Conservation (phyloP, 2,888 invertebrate species). For the Drosophila mettleri region DNA sequence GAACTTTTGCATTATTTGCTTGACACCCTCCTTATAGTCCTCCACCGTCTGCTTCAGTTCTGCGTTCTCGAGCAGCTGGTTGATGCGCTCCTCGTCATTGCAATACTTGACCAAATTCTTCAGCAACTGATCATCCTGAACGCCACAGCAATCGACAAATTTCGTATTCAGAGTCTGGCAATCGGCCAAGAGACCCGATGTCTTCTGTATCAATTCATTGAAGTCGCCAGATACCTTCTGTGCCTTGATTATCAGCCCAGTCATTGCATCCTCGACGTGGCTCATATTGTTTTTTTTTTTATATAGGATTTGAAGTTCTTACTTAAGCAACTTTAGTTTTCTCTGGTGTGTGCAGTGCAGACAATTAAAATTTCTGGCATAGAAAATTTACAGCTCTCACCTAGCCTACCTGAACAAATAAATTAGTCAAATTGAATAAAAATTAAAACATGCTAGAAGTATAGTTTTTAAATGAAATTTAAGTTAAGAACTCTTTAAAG, state of each 20-base stretch:
- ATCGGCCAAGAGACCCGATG: slow-evolving; percentile 47
- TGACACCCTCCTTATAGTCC: slow-evolving; percentile 43
- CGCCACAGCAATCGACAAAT: slow-evolving; percentile 33
- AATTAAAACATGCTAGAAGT: too few relatives aligned
- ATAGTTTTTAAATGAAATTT: too few relatives aligned
- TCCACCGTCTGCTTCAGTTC: slow-evolving; percentile 54
- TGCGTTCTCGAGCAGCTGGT: slow-evolving; percentile 48
- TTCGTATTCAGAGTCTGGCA: slow-evolving; percentile 31
- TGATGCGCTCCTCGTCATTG: slow-evolving; percentile 33
- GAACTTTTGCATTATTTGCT: slow-evolving; percentile 50
- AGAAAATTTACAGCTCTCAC: neutral
- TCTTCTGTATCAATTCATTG: slow-evolving; percentile 29
- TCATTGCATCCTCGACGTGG: neutral
- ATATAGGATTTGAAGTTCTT: slow-evolving; percentile 31
- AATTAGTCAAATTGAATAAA: too few relatives aligned
- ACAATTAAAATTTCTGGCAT: neutral
- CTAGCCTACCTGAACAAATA: too few relatives aligned
- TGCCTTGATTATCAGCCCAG: slow-evolving; percentile 25
- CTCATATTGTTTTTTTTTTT: slow-evolving; percentile 34
- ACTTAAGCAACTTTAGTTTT: slow-evolving; percentile 2
- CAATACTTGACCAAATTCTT: slow-evolving; percentile 53
- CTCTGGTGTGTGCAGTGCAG: too few relatives aligned
- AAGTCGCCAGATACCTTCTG: slow-evolving; percentile 30
- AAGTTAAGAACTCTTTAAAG: too few relatives aligned
- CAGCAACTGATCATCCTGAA: slow-evolving; percentile 47